Evolutionary conservation across 2,113 vertebrate species (phyloP), one percentile per base, ranked within the genome.

Genomic region (Chloropsis cyanopogon): DNA sequence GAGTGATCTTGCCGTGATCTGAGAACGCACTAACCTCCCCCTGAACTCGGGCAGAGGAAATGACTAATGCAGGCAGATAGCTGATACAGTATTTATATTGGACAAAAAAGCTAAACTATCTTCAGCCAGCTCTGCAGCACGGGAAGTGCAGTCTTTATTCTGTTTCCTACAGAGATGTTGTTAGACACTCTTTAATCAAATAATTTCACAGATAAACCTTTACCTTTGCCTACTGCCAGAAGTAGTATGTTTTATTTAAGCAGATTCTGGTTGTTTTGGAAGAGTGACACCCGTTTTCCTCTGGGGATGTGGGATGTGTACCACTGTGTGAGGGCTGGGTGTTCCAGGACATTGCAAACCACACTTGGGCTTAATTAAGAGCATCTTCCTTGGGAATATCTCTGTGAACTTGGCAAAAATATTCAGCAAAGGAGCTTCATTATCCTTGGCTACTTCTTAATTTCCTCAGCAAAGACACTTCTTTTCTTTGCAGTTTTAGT

Each of bases 21-120:
- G 98, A 98, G 98, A 98, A 98, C 97, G 86, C 78, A 64, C 85
- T 98, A 97, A 98, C 98, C 98, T 97, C 81, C 69, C 53, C 81
- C 61, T 98, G 98, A 98, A 98, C 99, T 98, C 56, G 5, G 82
- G 64, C 78, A 90, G 95, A 97, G 98, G 98, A 98, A 98, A 78
- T 98, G 98, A 98, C 97, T 99, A 97, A 98, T 91, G 92, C 78
- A 93, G 86, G 95, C 97, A 97, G 97, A 97, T 88, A 88, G 98
- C 90, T 97, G 97, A 98, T 97, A 92, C 87, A 66, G 97, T 98
- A 95, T 98, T 99, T 98, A 97, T 97, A 73, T 98, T 99, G 98
- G 98, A 98, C 82, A 15, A 56, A 94, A 80, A 80, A 79, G 28
- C 92, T 88, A 71, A 92, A 96, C 97, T 92, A 88, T 91, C 95